Evolutionary conservation across 2,888 invertebrate genomes (phyloP).

Genomic region (Dryomyza anilis): DNA sequence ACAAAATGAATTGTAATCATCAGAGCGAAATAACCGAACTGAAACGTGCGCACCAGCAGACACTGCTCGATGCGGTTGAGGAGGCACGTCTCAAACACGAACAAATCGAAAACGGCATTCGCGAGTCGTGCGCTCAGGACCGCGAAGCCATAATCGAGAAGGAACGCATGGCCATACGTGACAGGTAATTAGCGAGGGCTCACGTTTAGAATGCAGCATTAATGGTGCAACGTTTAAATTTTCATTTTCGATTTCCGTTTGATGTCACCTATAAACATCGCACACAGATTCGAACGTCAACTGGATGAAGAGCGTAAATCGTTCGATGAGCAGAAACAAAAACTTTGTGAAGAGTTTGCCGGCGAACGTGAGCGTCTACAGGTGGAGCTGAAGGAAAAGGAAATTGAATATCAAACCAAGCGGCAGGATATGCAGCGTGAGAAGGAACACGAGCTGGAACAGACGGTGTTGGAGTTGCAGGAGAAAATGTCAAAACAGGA

Average conservation of each 20-base stretch:
- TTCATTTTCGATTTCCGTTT: neutral
- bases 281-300: neutral
- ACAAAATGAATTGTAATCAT: constrained; percentile 77
- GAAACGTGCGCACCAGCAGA: constrained; percentile 66
- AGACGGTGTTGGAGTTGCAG: constrained; percentile 60
- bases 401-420: neutral
- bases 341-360: neutral
- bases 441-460: neutral
- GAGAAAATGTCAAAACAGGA: constrained; percentile 63
- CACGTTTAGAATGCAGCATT: no score
- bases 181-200: no score
- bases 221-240: no score
- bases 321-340: neutral
- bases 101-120: constrained; percentile 66
- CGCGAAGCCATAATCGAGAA: constrained; percentile 68
- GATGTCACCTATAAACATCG: neutral
- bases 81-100: constrained; percentile 70
- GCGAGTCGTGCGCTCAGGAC: constrained; percentile 68
- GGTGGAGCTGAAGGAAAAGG: constrained; percentile 12
- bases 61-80: constrained; percentile 72
- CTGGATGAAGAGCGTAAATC: neutral
- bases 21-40: constrained; percentile 68
- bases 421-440: neutral
- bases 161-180: constrained; percentile 67
- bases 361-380: constrained; percentile 57